These are phyloP conservation scores for Dione juno DNA, from an alignment of 2,888 invertebrate genomes.

Conservation along the genomic window DNA sequence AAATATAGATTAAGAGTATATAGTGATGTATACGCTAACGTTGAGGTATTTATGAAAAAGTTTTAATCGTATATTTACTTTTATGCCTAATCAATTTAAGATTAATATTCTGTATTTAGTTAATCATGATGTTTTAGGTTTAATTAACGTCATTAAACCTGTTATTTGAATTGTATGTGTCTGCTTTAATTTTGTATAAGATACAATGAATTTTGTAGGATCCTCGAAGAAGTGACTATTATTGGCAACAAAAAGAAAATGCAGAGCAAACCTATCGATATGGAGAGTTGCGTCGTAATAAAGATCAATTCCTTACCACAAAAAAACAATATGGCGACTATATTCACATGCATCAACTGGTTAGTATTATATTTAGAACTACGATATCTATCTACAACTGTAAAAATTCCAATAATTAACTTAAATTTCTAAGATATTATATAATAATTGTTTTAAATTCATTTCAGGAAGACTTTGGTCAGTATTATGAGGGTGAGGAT, in stretches of 20 bases:
- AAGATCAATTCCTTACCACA: constrained; percentile 60
- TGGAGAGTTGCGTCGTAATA: constrained; percentile 61
- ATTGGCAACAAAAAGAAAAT: constrained; percentile 71
- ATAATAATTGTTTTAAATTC: constrained; percentile 1
- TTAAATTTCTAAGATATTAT: neutral
- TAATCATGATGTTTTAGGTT: no score
- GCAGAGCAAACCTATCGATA: constrained; percentile 69
- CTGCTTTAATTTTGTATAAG: neutral
- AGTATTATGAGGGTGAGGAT: constrained; percentile 71
- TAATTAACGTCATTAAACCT: no score
- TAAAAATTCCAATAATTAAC: neutral
- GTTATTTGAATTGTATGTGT: neutral
- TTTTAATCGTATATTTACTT: no score
- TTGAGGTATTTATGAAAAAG: constrained; percentile 63
- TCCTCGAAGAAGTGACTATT: constrained; percentile 68
- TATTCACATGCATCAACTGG: constrained; percentile 63
- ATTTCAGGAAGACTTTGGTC: constrained; percentile 64
- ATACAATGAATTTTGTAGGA: constrained; percentile 55
- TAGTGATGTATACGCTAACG: constrained; percentile 74
- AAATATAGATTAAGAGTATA: constrained; percentile 61
- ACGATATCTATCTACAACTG: neutral
- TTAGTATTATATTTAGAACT: constrained; percentile 49
- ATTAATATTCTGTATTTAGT: neutral
- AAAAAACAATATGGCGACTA: constrained; percentile 59
- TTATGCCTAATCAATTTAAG: no score